Evolutionary conservation across 2,113 vertebrate genomes (phyloP).

Genomic region (Mus spicilegus): DNA sequence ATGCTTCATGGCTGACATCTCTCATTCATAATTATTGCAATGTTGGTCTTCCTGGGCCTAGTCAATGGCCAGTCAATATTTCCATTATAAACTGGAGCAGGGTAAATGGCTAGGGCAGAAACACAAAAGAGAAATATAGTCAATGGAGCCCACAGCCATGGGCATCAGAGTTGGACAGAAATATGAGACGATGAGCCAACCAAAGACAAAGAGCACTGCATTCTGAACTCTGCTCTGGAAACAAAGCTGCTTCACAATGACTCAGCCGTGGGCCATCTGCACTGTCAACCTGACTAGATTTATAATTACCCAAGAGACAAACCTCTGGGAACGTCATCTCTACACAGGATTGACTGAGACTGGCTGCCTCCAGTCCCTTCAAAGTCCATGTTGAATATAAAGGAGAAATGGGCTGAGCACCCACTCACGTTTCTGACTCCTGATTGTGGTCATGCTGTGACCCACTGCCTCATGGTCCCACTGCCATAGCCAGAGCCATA

Average conservation of each 20-base stretch:
- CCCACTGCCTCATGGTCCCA: background rate
- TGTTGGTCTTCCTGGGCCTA: slow-evolving; percentile 27
- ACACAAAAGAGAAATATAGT: slow-evolving; percentile 19
- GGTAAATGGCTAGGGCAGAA: slow-evolving; percentile 50
- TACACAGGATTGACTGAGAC: background rate
- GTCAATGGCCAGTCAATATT: slow-evolving; percentile 74
- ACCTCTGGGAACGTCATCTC: background rate
- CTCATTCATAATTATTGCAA: slow-evolving; percentile 79
- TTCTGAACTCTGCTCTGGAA: background rate
- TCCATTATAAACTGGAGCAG: slow-evolving; percentile 56
- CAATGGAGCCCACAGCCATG: background rate
- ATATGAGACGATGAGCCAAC: background rate
- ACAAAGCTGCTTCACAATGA: background rate
- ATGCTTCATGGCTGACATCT: slow-evolving; percentile 67
- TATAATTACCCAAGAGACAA: background rate
- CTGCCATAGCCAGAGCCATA: background rate
- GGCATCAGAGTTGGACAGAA: background rate
- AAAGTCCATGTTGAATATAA: background rate
- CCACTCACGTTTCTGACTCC: background rate
- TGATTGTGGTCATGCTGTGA: background rate
- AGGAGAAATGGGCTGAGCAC: background rate
- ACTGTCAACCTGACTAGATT: background rate
- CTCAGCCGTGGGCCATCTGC: background rate
- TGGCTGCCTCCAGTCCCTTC: too few relatives aligned
- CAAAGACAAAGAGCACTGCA: background rate